These are phyloP conservation scores for Hypolimnas misippus DNA, from an alignment of 2,888 invertebrate species.

Conservation along the genomic window DNA sequence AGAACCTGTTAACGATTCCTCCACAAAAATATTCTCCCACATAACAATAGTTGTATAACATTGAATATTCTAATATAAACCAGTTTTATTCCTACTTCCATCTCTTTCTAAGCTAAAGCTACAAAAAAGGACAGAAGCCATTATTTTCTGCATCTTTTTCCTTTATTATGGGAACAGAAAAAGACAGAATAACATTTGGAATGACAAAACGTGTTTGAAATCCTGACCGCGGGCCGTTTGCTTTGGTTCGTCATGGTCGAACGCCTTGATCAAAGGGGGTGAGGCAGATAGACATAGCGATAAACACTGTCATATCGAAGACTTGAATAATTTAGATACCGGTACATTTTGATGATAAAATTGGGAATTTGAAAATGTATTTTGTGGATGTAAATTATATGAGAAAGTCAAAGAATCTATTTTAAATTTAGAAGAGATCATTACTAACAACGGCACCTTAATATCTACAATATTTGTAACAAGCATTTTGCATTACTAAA, in stretches of 20 bases:
- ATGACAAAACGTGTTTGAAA: conserved; percentile 61
- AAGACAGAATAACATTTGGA: conserved; percentile 25
- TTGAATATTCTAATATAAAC: conserved; percentile 39
- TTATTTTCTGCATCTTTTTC: conserved; percentile 35
- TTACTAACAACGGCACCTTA: background rate
- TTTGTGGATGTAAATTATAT: background rate
- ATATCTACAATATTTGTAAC: background rate
- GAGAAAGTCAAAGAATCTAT: background rate
- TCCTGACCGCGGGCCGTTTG: conserved; percentile 71
- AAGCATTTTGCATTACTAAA: too few species aligned
- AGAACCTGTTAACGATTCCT: conserved; percentile 35
- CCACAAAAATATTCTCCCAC: conserved; percentile 36
- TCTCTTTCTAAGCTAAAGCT: conserved; percentile 5
- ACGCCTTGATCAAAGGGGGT: conserved; percentile 63
- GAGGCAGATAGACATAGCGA: conserved; percentile 53
- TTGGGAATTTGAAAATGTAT: background rate
- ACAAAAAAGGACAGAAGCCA: conserved; percentile 15
- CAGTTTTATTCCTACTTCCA: conserved; percentile 26
- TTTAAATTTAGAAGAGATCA: background rate
- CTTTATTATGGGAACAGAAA: conserved; percentile 31
- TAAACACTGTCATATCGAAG: conserved; percentile 37
- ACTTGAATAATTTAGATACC: conserved; percentile 33
- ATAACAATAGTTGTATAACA: conserved; percentile 34
- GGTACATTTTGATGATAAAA: conserved; percentile 30
- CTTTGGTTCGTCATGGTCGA: conserved; percentile 72